A percentile compares a stretch with the other conserved stretches of the same genome.
phyloP scores from a whole-genome alignment of 1,140 invertebrate species.

The Heliconius himera region DNA sequence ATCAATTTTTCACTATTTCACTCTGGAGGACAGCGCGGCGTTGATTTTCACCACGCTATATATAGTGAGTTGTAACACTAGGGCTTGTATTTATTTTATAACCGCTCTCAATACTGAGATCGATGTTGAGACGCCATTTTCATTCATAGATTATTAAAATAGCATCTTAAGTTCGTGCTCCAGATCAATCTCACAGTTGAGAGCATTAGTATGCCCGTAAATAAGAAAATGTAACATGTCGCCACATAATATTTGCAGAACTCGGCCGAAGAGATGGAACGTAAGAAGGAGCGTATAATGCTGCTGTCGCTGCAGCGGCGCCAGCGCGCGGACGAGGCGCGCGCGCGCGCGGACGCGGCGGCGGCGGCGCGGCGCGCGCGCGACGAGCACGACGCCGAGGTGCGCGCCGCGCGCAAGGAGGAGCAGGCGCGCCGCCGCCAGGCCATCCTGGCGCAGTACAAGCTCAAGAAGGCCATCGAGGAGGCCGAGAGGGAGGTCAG shows the following conservation, averaged over 20 bases:
- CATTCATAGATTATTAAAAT: too few relatives aligned
- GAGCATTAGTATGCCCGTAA: too few relatives aligned
- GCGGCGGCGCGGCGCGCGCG: constrained; percentile 88
- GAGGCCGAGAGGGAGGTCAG: constrained; percentile 93
- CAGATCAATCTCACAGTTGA: too few relatives aligned
- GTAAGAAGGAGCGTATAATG: constrained; percentile 94
- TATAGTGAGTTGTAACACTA: too few relatives aligned
- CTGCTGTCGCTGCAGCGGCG: constrained; percentile 92
- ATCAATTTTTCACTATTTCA: too few relatives aligned
- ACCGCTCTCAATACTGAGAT: too few relatives aligned
- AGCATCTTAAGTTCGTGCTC: too few relatives aligned
- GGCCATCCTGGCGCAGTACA: constrained; percentile 95
- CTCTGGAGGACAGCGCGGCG: too few relatives aligned
- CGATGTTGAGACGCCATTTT: too few relatives aligned
- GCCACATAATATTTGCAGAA: constrained; percentile 78
- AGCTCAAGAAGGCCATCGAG: constrained; percentile 96
- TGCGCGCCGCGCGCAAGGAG: constrained; percentile 92
- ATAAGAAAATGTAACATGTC: too few relatives aligned
- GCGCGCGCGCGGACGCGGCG: constrained; percentile 92
- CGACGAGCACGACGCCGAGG: constrained; percentile 93
- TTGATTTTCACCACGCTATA: too few relatives aligned
- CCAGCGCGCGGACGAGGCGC: constrained; percentile 93
- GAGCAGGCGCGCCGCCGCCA: constrained; percentile 94
- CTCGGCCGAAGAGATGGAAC: constrained; percentile 93
- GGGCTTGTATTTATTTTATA: too few relatives aligned